Evolutionary conservation across 2,797 vertebrate genomes (phyloP), one percentile per base, ranked within the genome.

Genomic region (Siniperca scherzeri): DNA sequence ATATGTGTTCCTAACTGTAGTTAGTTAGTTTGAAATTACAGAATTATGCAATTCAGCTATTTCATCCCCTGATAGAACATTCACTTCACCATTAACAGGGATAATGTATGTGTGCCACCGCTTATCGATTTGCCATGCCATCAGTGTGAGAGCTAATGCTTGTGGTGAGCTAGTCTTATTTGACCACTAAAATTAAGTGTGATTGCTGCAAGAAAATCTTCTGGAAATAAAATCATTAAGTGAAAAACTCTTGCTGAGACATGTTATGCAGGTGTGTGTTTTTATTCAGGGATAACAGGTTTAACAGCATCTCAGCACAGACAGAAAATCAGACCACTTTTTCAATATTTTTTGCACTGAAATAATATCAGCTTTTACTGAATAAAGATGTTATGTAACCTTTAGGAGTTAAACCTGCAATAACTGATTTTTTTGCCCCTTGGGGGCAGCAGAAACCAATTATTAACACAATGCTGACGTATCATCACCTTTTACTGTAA

Each of bases 111-210:
- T 27, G 17, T 57, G 69, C n/a, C 52, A 4, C 46, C 21, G 8
- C 71, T 78, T 55, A n/a, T 8, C 42, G 55, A 53, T 22, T 22
- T 68, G 69, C 79, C 82, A 82, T 52, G 11, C 70, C 30, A 13
- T 77, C 74, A 74, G 17, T 1, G 64, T 19, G 7, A 76, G 42
- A 72, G 38, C 33, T 60, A 19, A 27, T 17, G 70, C 74, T 81
- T 78, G 60, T 0, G 14, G 13, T 3, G 42, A 76, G 53, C 64
- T 40, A 38, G 64, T 50, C 56, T 52, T 78, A 62, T 78, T 72
- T 46, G 64, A 27, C 55, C 78, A 56, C 19, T 33, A 44, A 71
- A 70, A 74, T 61, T 33, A 78, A 60, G n/a, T 53, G 22, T 50
- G 77, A 74, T 53, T 21, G 14, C 64, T 68, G 46, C 56, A 42